Evolutionary conservation across 2,888 invertebrate species (phyloP).

Genomic region (Morpho helenor): DNA sequence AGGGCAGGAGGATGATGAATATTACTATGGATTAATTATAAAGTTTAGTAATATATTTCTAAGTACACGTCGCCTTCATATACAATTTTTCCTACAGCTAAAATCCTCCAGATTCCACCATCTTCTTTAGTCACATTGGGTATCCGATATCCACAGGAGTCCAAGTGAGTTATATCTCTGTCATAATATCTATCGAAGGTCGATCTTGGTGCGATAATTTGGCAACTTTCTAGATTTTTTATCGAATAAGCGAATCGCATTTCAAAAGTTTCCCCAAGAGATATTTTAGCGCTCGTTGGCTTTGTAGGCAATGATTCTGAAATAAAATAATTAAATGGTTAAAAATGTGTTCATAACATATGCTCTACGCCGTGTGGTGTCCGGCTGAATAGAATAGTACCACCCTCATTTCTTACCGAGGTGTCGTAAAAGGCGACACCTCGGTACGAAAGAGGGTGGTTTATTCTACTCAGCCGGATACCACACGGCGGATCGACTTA

Average conservation of each 20-base stretch:
- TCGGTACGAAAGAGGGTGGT: too few species aligned
- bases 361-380: too few species aligned
- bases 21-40: neutral
- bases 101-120: constrained; percentile 51
- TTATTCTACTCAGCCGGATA: too few species aligned
- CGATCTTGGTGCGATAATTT: constrained; percentile 44
- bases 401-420: too few species aligned
- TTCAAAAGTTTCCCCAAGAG: constrained; percentile 41
- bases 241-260: constrained; percentile 50
- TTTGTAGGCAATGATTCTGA: constrained; percentile 43
- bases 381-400: too few species aligned
- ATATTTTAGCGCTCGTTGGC: constrained; percentile 25
- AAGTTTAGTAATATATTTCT: constrained; percentile 25
- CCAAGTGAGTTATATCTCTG: constrained; percentile 33
- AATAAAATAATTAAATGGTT: constrained; percentile 25
- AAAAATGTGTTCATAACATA: too few species aligned
- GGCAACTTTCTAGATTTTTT: constrained; percentile 43
- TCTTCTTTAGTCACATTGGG: constrained; percentile 48
- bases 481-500: too few species aligned
- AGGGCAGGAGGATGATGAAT: too few species aligned
- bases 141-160: constrained; percentile 47
- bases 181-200: constrained; percentile 52
- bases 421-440: too few species aligned
- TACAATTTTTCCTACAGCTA: constrained; percentile 52
- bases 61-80: constrained; percentile 39